phyloP scores from a whole-genome alignment of 2,797 vertebrate species.

The Heteromormyrus szaboi region DNA sequence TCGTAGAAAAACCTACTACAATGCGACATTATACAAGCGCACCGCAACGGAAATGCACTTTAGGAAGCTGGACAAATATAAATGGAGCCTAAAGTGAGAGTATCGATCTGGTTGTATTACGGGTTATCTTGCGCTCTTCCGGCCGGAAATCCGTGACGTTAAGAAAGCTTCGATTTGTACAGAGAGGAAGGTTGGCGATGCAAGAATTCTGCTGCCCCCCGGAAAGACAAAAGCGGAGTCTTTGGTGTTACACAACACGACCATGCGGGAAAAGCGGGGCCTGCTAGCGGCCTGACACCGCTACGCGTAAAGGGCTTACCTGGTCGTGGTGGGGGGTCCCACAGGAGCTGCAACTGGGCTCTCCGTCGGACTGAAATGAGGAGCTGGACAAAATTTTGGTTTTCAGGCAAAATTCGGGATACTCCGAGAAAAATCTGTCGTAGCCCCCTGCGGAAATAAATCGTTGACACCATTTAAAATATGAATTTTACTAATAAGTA shows the following conservation, averaged over 20 bases:
- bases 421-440: constrained; percentile 65
- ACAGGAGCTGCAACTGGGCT: constrained; percentile 61
- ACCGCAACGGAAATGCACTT: background rate
- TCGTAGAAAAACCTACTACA: background rate
- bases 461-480: background rate
- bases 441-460: constrained; percentile 58
- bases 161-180: constrained; percentile 62
- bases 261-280: background rate
- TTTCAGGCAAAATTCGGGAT: constrained; percentile 69
- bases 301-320: constrained; percentile 44
- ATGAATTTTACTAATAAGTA: background rate
- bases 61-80: background rate
- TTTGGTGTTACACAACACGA: constrained; percentile 26
- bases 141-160: constrained; percentile 41
- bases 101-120: constrained; percentile 60
- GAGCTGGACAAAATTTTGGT: constrained; percentile 57
- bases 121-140: constrained; percentile 45
- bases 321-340: constrained; percentile 69
- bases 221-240: constrained; percentile 22
- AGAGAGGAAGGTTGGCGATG: background rate
- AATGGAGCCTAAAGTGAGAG: background rate
- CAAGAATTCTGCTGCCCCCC: constrained; percentile 18
- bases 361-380: constrained; percentile 55
- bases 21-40: background rate
- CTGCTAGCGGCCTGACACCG: constrained; percentile 17